Evolutionary conservation across 2,797 vertebrate genomes (phyloP), one percentile per base, ranked within the genome.

Genomic region (Typhlichthys subterraneus): DNA sequence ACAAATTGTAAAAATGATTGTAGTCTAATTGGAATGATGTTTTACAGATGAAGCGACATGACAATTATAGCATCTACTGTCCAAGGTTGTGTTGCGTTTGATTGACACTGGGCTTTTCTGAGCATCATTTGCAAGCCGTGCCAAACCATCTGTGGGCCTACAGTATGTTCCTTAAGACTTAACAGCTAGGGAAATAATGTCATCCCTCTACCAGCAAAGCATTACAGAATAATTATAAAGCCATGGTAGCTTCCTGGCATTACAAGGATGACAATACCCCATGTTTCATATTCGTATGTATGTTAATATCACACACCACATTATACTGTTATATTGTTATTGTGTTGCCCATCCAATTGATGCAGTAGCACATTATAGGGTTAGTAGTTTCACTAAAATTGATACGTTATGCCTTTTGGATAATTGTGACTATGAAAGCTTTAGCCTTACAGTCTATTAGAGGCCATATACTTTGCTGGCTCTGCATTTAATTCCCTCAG

Each of bases 401-500:
- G 64, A 70, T 70, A n/a, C 54, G 5, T 1, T 11, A 10, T 53
- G 13, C 42, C 1, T 68, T 71, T 70, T 66, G 29, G 11, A 47
- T 61, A 56, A 72, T n/a, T 17, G 2, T 23, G 14, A 29, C 57
- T 65, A 63, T 72, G 69, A 80, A 70, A 64, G 51, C 14, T 60
- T 76, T 63, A 68, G 49, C 49, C 15, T 23, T 64, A 23, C 45
- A 60, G 69, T 57, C 17, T 57, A 69, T 55, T 62, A 68, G 63
- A 61, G 76, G 19, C 19, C 19, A 23, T 23, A 23, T 74, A 73
- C 79, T 85, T 83, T 74, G 77, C 83, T 83, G 73, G 58, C 72
- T 87, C 73, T 79, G 76, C 79, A 79, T 88, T 84, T 85, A 75
- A 87, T 87, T 85, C 62, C 69, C 59, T 75, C 66, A 85, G 87